Conservation (phyloP, 2,888 invertebrate species). For the Malacosoma neustria region DNA sequence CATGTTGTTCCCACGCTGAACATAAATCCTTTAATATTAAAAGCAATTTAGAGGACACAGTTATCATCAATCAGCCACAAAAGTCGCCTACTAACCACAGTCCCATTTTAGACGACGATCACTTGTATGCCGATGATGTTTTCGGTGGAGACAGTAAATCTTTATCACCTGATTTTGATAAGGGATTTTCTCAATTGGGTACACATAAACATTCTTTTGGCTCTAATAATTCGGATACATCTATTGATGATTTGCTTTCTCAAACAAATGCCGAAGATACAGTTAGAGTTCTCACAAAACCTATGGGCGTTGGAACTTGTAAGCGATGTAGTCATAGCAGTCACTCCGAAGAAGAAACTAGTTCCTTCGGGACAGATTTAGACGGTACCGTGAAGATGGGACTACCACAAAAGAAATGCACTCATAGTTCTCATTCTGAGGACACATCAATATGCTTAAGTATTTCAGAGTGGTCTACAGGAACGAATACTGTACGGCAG, state of each 20-base stretch:
- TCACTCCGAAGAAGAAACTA: slow-evolving; percentile 84
- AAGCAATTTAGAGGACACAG: slow-evolving; percentile 61
- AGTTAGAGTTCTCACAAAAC: slow-evolving; percentile 62
- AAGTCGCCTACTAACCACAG: slow-evolving; percentile 76
- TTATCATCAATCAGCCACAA: slow-evolving; percentile 76
- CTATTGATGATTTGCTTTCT: slow-evolving; percentile 76
- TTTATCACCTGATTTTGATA: slow-evolving; percentile 74
- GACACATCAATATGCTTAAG: slow-evolving; percentile 91
- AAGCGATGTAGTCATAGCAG: slow-evolving; percentile 81
- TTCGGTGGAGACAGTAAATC: slow-evolving; percentile 77
- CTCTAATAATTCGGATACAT: slow-evolving; percentile 78
- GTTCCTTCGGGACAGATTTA: slow-evolving; percentile 84
- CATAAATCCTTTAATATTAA: slow-evolving; percentile 49
- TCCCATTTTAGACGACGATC: slow-evolving; percentile 76
- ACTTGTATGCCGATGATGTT: slow-evolving; percentile 75
- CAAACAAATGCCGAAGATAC: slow-evolving; percentile 76
- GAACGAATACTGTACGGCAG: slow-evolving; percentile 88
- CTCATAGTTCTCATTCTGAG: slow-evolving; percentile 89
- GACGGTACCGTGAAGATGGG: slow-evolving; percentile 89
- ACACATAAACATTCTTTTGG: slow-evolving; percentile 67
- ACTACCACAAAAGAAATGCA: slow-evolving; percentile 86
- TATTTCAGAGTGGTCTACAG: slow-evolving; percentile 91
- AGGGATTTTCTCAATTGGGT: slow-evolving; percentile 50
- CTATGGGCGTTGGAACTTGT: slow-evolving; percentile 68
- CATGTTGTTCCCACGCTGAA: slow-evolving; percentile 60